Base-by-base conservation (phyloP, 2,113 vertebrate genomes). In the Macroglossus sobrinus region DNA sequence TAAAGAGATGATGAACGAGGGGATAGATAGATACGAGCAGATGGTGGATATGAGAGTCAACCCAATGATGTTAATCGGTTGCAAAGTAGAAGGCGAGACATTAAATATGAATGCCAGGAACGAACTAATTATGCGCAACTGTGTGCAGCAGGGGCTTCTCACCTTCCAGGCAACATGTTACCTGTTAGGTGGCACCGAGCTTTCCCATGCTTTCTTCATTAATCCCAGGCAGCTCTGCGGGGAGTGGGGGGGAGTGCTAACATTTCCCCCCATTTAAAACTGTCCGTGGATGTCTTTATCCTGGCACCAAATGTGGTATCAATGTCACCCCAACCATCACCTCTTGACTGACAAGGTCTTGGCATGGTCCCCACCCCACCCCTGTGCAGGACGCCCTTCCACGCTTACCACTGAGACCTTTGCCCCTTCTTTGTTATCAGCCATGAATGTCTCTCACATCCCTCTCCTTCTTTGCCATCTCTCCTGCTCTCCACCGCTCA, bases 41-140 rank as follows among this genome's bases (percentile, higher is more conserved):
- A 79, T 0, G 9, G 57, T 63, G 35, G 24, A 26, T 68, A n/a
- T 5, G 80, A 57, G 92, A 95, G 89, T 97, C 97, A 50, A 88
- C 95, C 91, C 72, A 24, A 1, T 45, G 95, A 97, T 88, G 95
- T 82, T 94, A 95, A 96, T 95, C 28, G 8, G 76, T 64, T 94
- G 87, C 94, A 96, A 97, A 91, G 93, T 1, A 94, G 89, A 96
- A 90, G 76, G 85, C 78, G 82, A 93, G 74, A 64, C 89, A 89
- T 98, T 97, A 98, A 98, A 97, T 96, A 95, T 93, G 78, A 95
- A 95, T 93, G 64, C 97, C 71, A 82, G 71, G 86, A 96, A 71
- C 89, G 91, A 97, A 85, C 86, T 40, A 76, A 35, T 74, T 74
- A 90, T 76, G 0, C 11, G n/a, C 68, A 69, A 93, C 82, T 16